Evolutionary conservation across 1,140 invertebrate genomes (phyloP).

Genomic region (Zeugodacus cucurbitae): DNA sequence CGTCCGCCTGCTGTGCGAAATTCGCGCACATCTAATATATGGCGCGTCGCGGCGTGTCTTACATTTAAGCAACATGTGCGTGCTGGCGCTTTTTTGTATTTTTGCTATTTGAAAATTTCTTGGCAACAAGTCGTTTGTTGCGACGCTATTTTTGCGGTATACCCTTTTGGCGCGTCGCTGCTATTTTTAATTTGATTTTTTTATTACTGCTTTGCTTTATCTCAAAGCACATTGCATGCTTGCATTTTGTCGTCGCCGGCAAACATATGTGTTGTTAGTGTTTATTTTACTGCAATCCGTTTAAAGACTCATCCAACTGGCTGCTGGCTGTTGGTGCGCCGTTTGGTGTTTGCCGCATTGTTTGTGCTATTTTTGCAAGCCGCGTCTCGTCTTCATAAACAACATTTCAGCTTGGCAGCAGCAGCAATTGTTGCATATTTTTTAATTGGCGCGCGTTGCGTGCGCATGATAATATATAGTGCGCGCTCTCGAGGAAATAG

Average conservation of each 20-base stretch:
- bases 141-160: not conserved
- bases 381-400: not conserved
- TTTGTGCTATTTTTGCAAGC: constrained; percentile 23
- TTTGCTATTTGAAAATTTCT: not conserved
- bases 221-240: not conserved
- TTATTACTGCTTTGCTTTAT: not conserved
- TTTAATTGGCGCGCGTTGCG: not conserved
- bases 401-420: not conserved
- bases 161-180: not conserved
- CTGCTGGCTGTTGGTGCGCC: not conserved
- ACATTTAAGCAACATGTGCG: not conserved
- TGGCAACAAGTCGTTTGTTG: not conserved
- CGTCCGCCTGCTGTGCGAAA: not conserved
- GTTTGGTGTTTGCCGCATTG: not conserved
- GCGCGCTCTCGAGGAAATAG: not conserved
- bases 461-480: not conserved
- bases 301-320: not conserved
- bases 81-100: not conserved
- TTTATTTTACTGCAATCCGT: not conserved
- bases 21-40: not conserved
- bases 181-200: not conserved
- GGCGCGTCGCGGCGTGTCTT: not conserved
- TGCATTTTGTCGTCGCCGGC: not conserved
- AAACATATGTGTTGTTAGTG: not conserved
- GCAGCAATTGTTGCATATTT: constrained; percentile 24